These are phyloP conservation scores for Micromys minutus DNA, from an alignment of 2,113 vertebrate species.

Conservation along the genomic window DNA sequence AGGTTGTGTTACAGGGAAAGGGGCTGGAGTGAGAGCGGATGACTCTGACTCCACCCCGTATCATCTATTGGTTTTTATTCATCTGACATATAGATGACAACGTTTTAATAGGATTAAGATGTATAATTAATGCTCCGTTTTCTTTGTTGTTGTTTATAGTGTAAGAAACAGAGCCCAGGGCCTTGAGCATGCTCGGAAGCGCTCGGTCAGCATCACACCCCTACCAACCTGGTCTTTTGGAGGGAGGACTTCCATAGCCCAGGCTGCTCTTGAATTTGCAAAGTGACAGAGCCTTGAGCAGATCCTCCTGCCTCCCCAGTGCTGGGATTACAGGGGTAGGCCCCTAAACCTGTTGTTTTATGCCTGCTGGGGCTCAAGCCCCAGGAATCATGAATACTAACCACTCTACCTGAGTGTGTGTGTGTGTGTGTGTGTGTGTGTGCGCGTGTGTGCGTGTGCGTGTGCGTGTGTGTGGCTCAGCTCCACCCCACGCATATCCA, in stretches of 20 bases:
- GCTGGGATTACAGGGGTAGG: neutral
- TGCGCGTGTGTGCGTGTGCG: too few species aligned
- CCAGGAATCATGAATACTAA: too few species aligned
- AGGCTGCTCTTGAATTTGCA: neutral
- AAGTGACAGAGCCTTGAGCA: too few species aligned
- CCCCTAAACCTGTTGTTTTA: too few species aligned
- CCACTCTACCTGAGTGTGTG: neutral
- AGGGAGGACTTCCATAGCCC: neutral
- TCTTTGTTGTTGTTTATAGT: neutral
- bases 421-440: too few species aligned
- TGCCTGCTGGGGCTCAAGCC: neutral
- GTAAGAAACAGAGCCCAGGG: neutral
- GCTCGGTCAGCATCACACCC: neutral
- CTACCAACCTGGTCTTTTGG: neutral
- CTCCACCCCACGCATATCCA: neutral
- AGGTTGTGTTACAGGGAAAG: too few species aligned
- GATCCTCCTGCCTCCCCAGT: neutral
- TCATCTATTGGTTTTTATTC: neutral
- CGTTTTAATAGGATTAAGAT: neutral
- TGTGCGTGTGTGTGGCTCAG: too few species aligned
- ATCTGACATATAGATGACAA: neutral
- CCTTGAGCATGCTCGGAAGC: neutral
- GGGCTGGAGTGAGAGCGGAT: accelerated
- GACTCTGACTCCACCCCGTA: accelerated
- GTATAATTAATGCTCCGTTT: neutral